Percentiles rank a stretch among this genome's conserved stretches.
phyloP scores from a whole-genome alignment of 2,888 invertebrate genomes.

The Automeris io region DNA sequence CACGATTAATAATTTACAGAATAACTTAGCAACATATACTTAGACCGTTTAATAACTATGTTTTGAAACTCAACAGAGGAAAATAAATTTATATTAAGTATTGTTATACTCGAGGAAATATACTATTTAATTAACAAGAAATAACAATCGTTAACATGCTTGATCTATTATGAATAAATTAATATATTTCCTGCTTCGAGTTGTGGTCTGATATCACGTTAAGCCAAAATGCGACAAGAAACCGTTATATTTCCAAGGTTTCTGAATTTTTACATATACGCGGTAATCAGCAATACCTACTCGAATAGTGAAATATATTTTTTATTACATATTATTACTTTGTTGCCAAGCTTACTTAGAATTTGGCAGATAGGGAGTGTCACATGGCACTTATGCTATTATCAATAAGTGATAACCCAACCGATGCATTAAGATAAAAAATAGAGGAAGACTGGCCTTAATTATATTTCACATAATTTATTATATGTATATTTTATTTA shows the following conservation, averaged over 20 bases:
- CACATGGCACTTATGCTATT: conserved; percentile 64
- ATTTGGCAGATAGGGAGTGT: conserved; percentile 66
- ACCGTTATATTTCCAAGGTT: background rate
- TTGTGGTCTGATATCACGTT: too few relatives aligned
- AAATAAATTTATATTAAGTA: background rate
- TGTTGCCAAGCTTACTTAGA: conserved; percentile 29
- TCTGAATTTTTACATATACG: background rate
- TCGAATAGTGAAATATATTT: conserved; percentile 7
- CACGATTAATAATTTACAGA: conserved; percentile 21
- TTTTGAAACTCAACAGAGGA: background rate
- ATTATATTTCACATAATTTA: conserved; percentile 46
- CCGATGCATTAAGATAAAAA: conserved; percentile 67
- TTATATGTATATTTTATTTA: conserved; percentile 15
- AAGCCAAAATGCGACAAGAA: background rate
- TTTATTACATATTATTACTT: conserved; percentile 13
- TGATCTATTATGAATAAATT: background rate
- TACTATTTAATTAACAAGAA: conserved; percentile 4
- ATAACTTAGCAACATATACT: conserved; percentile 11
- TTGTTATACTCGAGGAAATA: conserved; percentile 6
- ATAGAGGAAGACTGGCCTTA: conserved; percentile 59
- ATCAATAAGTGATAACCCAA: conserved; percentile 69
- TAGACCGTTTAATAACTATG: conserved; percentile 1
- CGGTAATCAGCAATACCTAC: background rate
- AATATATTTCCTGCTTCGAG: background rate
- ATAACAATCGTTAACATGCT: background rate